Conservation (phyloP, 1,140 invertebrate genomes). For the Andricus grossulariae region DNA sequence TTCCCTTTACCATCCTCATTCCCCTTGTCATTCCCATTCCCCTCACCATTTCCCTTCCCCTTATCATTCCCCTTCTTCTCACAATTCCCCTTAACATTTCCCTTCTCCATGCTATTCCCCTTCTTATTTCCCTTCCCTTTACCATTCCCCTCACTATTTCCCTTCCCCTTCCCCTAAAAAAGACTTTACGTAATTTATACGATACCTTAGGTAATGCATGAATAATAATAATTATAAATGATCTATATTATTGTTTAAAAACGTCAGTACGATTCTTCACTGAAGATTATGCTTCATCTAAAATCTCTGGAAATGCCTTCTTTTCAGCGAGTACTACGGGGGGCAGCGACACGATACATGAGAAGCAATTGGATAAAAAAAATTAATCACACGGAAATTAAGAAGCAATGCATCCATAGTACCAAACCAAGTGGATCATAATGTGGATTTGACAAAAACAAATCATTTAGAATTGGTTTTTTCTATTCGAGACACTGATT, state of each 20-base stretch:
- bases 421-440: not conserved
- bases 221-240: not conserved
- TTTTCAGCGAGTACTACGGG: constrained; percentile 71
- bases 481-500: not conserved
- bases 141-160: too few relatives aligned
- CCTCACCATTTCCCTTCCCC: too few relatives aligned
- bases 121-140: too few relatives aligned
- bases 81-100: too few relatives aligned
- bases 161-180: too few relatives aligned
- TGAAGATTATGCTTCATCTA: constrained; percentile 39
- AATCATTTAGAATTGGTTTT: not conserved
- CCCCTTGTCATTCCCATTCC: too few relatives aligned
- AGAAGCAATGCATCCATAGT: constrained; percentile 36
- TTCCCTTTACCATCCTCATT: too few relatives aligned
- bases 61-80: too few relatives aligned
- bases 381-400: constrained; percentile 46
- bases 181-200: too few relatives aligned
- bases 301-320: constrained; percentile 55
- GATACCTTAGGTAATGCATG: not conserved
- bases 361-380: constrained; percentile 39
- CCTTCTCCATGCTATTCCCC: too few relatives aligned
- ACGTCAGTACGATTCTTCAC: constrained; percentile 1
- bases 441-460: not conserved
- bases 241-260: constrained; percentile 20
- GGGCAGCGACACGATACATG: constrained; percentile 61